Percentiles rank a stretch among this genome's conserved stretches.
Evolutionary conservation across 2,797 vertebrate species (phyloP).

Genomic region (Enteromius argenteus): DNA sequence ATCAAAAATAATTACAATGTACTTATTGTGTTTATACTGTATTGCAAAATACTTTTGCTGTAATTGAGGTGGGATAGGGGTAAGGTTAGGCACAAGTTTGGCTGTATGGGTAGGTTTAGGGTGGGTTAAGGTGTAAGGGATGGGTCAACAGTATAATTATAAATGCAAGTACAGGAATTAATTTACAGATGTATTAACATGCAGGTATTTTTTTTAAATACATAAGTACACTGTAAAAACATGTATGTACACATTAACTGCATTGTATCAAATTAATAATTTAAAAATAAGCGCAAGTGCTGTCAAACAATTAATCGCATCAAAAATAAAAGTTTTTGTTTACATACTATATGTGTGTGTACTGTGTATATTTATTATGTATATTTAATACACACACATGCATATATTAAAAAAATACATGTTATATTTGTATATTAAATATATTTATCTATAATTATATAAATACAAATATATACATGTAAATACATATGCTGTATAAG

Average conservation of each 20-base stretch:
- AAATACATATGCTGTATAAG: no score
- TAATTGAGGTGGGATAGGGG: neutral
- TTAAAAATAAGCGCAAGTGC: neutral
- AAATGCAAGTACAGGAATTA: neutral
- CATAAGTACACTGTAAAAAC: neutral
- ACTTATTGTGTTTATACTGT: neutral
- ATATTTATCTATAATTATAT: no score
- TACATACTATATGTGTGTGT: no score
- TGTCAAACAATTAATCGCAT: no score
- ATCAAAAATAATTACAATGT: neutral
- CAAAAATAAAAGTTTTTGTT: no score
- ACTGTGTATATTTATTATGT: no score
- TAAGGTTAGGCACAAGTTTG: neutral
- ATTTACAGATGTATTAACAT: neutral
- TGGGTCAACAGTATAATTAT: no score
- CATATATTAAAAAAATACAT: no score
- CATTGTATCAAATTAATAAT: neutral
- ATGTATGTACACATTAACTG: neutral
- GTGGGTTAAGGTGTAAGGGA: neutral
- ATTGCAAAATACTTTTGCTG: neutral
- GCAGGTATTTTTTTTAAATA: no score
- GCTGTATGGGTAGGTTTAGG: neutral
- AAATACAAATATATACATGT: no score
- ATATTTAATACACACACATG: no score
- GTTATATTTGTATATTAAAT: no score